Evolutionary conservation across 2,888 invertebrate species (phyloP).

Genomic region (Caradrina kadenii): DNA sequence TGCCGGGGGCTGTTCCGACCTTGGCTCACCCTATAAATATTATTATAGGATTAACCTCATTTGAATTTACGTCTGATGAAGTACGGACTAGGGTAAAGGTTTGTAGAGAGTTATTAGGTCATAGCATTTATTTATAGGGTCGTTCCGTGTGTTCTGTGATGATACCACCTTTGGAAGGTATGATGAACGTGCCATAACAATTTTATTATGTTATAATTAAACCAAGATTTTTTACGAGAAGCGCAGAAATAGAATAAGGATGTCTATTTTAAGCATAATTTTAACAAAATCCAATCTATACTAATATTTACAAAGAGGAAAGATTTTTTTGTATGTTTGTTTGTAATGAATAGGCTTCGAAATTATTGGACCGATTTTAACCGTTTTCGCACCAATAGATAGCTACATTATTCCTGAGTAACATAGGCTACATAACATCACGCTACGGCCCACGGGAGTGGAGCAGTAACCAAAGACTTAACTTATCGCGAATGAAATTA

Average conservation of each 20-base stretch:
- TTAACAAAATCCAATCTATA: background rate
- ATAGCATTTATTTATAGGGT: conserved; percentile 21
- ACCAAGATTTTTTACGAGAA: background rate
- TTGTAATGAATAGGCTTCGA: too few relatives aligned
- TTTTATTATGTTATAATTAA: background rate
- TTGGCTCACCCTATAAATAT: conserved; percentile 64
- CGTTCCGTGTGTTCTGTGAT: background rate
- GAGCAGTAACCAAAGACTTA: too few relatives aligned
- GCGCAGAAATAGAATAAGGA: background rate
- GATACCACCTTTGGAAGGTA: background rate
- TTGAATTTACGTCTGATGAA: conserved; percentile 55
- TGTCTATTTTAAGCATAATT: conserved; percentile 1
- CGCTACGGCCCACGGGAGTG: too few relatives aligned
- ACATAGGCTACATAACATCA: too few relatives aligned
- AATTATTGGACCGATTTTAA: too few relatives aligned
- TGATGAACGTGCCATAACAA: background rate
- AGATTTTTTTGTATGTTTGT: too few relatives aligned
- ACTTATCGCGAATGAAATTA: too few relatives aligned
- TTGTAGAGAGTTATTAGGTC: conserved; percentile 23
- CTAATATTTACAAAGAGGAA: too few relatives aligned
- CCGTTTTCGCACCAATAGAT: too few relatives aligned
- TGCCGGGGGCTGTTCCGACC: conserved; percentile 48
- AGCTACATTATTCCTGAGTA: too few relatives aligned
- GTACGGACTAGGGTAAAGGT: conserved; percentile 14
- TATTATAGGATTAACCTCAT: conserved; percentile 67